Evolutionary conservation across 2,797 vertebrate genomes (phyloP).

Genomic region (Pitangus sulphuratus): DNA sequence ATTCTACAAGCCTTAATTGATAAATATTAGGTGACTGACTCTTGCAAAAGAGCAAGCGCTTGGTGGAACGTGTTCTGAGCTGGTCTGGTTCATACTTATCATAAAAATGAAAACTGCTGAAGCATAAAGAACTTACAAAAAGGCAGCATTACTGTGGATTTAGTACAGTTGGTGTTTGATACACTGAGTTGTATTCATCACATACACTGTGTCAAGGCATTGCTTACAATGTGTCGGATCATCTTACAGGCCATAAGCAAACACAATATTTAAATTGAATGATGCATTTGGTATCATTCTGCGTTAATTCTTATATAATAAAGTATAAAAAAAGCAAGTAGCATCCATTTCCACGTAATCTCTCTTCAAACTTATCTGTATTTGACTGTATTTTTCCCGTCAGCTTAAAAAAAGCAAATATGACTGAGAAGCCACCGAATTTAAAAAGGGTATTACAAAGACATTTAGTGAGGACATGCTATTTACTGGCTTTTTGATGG

Average conservation of each 20-base stretch:
- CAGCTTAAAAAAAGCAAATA: constrained; percentile 24
- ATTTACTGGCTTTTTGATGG: constrained; percentile 28
- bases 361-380: constrained; percentile 42
- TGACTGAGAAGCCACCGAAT: constrained; percentile 9
- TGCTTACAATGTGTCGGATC: constrained; percentile 48
- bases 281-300: constrained; percentile 34
- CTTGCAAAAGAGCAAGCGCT: not conserved
- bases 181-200: constrained; percentile 57
- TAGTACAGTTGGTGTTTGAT: constrained; percentile 59
- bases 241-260: constrained; percentile 41
- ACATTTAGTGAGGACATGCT: not conserved
- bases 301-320: constrained; percentile 58
- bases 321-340: constrained; percentile 43
- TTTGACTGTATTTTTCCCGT: constrained; percentile 27
- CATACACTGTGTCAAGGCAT: constrained; percentile 42
- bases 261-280: constrained; percentile 48
- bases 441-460: constrained; percentile 9
- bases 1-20: constrained; percentile 17
- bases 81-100: constrained; percentile 32
- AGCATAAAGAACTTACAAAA: constrained; percentile 66
- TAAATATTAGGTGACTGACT: constrained; percentile 32
- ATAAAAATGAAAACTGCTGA: constrained; percentile 63
- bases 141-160: constrained; percentile 63
- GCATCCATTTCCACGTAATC: constrained; percentile 47
- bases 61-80: not conserved